Percentiles rank a stretch among this genome's conserved stretches.
phyloP scores from a whole-genome alignment of 2,113 vertebrate species.

The Hoplias malabaricus region DNA sequence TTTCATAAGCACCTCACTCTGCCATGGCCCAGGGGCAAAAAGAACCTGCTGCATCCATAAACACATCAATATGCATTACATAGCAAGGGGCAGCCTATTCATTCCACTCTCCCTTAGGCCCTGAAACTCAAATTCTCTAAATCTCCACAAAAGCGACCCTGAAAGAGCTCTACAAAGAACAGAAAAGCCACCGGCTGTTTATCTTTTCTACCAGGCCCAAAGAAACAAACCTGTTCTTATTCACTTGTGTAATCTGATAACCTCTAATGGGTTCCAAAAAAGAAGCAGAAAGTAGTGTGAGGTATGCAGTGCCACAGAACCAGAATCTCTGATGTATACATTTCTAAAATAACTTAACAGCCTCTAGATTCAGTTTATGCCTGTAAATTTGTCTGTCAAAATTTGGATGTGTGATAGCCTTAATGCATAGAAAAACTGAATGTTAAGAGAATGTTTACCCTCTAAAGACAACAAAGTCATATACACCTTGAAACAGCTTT shows the following conservation, averaged over 20 bases:
- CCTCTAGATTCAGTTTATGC: not conserved
- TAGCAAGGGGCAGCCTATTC: not conserved
- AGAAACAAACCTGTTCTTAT: slow-evolving; percentile 16
- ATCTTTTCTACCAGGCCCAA: not conserved
- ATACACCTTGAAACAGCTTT: no score
- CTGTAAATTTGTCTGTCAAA: not conserved
- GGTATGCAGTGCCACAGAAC: not conserved
- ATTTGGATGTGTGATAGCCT: not conserved
- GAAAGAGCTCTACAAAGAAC: not conserved
- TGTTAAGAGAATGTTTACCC: no score
- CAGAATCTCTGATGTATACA: not conserved
- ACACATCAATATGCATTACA: not conserved
- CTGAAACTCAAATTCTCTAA: slow-evolving; percentile 21
- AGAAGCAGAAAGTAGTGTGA: not conserved
- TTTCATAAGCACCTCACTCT: slow-evolving; percentile 13
- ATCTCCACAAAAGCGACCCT: slow-evolving; percentile 4
- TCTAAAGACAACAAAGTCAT: no score
- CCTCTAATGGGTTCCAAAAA: not conserved
- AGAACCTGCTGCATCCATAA: slow-evolving; percentile 16
- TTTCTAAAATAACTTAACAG: not conserved
- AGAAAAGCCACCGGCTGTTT: not conserved
- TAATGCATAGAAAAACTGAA: no score
- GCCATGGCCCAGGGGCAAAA: slow-evolving; percentile 1
- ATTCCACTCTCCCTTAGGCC: not conserved
- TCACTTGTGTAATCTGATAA: slow-evolving; percentile 12